phyloP scores from a whole-genome alignment of 2,888 invertebrate species.

The Pandemis heparana region DNA sequence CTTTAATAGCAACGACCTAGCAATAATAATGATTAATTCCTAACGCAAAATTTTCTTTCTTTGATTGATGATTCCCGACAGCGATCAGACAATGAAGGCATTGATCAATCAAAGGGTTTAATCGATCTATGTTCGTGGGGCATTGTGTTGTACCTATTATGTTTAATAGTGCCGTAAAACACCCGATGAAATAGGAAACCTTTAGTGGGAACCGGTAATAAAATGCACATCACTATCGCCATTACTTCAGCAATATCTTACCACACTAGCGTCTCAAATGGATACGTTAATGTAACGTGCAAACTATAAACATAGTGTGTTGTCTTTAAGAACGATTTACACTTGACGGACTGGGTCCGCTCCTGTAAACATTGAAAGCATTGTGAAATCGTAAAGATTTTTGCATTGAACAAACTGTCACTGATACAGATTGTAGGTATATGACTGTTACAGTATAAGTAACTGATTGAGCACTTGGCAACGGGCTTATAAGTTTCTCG shows the following conservation, averaged over 20 bases:
- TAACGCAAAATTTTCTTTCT: constrained; percentile 17
- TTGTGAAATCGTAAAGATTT: too few relatives aligned
- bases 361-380: background rate
- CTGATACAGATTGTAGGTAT: too few relatives aligned
- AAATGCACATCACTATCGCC: constrained; percentile 13
- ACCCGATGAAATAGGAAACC: constrained; percentile 8
- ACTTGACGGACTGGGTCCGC: background rate
- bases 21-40: constrained; percentile 11
- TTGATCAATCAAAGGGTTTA: background rate
- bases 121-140: constrained; percentile 4
- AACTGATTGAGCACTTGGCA: too few relatives aligned
- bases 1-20: background rate
- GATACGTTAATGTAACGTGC: constrained; percentile 25
- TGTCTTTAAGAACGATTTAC: background rate
- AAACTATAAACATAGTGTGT: constrained; percentile 10
- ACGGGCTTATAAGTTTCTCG: too few relatives aligned
- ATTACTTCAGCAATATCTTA: constrained; percentile 19
- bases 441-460: too few relatives aligned
- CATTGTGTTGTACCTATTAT: constrained; percentile 10
- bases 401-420: too few relatives aligned
- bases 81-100: background rate
- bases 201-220: constrained; percentile 12
- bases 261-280: constrained; percentile 9
- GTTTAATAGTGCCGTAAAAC: constrained; percentile 6
- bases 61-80: constrained; percentile 18